Percentiles rank a stretch among this genome's conserved stretches.
phyloP scores from a whole-genome alignment of 2,113 vertebrate genomes.

The Laticauda colubrina region DNA sequence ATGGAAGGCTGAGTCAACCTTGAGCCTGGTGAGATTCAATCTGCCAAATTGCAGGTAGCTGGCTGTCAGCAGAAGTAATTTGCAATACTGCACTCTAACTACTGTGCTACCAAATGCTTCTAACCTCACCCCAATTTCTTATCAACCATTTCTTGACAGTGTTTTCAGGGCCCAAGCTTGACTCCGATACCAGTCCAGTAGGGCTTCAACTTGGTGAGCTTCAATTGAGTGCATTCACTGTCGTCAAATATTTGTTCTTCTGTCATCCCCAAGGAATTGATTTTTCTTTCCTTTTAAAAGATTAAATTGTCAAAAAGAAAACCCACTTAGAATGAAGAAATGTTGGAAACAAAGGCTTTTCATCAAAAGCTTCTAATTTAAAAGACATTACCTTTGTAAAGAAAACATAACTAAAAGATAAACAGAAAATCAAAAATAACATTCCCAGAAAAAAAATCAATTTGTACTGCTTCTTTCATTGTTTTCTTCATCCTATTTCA shows the following conservation, averaged over 20 bases:
- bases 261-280: neutral
- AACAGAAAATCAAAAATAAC: neutral
- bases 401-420: neutral
- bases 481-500: neutral
- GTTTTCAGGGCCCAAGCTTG: neutral
- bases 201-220: neutral
- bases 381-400: neutral
- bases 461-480: neutral
- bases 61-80: no score
- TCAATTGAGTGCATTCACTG: neutral
- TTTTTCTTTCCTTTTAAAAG: neutral
- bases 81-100: no score
- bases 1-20: no score
- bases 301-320: neutral
- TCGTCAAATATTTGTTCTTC: neutral
- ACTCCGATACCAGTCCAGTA: neutral
- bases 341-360: neutral
- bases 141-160: neutral
- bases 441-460: neutral
- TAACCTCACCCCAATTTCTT: neutral
- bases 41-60: no score
- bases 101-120: neutral
- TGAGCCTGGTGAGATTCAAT: no score
- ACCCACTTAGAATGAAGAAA: neutral
- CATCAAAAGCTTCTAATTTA: neutral